A percentile compares a stretch with the other conserved stretches of the same genome.
Conservation (phyloP, 2,888 invertebrate species). For the Agriotes lineatus region DNA sequence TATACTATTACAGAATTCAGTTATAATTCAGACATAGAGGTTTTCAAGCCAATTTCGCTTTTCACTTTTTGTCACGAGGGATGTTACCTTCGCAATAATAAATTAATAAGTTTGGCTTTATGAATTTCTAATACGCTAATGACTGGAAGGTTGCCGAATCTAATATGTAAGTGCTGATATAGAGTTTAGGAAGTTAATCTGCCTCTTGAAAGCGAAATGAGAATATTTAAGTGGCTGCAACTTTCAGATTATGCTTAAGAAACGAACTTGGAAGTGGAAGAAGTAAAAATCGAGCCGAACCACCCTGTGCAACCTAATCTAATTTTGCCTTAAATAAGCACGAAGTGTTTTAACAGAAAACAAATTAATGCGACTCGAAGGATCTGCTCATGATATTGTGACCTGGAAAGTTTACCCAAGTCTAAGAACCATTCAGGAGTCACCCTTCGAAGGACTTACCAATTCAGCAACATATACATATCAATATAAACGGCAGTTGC, state of each 20-base stretch:
- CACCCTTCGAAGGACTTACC: too few relatives aligned
- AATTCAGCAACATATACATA: too few relatives aligned
- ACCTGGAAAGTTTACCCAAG: too few relatives aligned
- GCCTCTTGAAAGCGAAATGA: neutral
- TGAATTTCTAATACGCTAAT: conserved; percentile 4
- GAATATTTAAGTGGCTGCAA: neutral
- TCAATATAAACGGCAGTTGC: too few relatives aligned
- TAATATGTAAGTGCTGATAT: neutral
- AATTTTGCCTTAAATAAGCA: conserved; percentile 2
- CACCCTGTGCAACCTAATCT: too few relatives aligned
- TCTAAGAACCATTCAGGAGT: too few relatives aligned
- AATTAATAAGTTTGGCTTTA: conserved; percentile 2
- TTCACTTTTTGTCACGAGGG: neutral
- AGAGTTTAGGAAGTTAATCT: neutral
- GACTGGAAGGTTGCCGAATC: neutral
- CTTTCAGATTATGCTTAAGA: too few relatives aligned
- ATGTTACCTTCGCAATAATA: conserved; percentile 2
- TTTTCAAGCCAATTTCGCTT: too few relatives aligned
- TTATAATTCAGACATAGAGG: too few relatives aligned
- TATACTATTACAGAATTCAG: too few relatives aligned
- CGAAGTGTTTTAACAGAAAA: neutral
- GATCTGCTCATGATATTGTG: neutral
- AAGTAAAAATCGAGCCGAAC: neutral
- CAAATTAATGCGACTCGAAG: neutral
- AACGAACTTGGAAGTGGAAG: too few relatives aligned